Conservation (phyloP, 2,888 invertebrate genomes). For the Archips xylosteana region DNA sequence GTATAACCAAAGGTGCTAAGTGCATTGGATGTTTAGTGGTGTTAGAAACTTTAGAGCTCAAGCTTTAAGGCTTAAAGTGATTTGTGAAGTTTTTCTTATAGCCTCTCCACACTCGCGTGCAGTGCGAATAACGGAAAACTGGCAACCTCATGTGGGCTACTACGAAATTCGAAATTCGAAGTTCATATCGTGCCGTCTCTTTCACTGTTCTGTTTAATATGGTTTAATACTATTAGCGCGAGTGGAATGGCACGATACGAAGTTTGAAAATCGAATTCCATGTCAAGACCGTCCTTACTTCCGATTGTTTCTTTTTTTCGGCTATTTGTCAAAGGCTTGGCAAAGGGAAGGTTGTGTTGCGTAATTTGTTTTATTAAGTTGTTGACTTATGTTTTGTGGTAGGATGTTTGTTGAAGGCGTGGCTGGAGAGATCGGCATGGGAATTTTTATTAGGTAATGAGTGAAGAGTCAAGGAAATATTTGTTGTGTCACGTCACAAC, state of each 20-base stretch:
- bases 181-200: too few species aligned
- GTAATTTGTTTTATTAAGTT: constrained; percentile 26
- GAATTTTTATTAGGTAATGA: constrained; percentile 13
- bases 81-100: background rate
- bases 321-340: constrained; percentile 30
- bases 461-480: background rate
- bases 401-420: constrained; percentile 15
- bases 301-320: constrained; percentile 22
- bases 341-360: constrained; percentile 14
- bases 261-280: too few species aligned
- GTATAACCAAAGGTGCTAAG: background rate
- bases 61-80: background rate
- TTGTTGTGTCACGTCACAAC: background rate
- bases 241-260: too few species aligned
- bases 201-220: too few species aligned
- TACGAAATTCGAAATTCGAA: too few species aligned
- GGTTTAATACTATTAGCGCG: too few species aligned
- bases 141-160: too few species aligned
- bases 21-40: background rate
- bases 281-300: too few species aligned
- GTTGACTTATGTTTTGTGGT: constrained; percentile 11
- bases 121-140: too few species aligned
- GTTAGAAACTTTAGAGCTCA: background rate
- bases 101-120: too few species aligned
- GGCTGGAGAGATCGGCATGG: background rate